Base-by-base conservation (phyloP, 2,888 invertebrate species). In the Eledone cirrhosa region DNA sequence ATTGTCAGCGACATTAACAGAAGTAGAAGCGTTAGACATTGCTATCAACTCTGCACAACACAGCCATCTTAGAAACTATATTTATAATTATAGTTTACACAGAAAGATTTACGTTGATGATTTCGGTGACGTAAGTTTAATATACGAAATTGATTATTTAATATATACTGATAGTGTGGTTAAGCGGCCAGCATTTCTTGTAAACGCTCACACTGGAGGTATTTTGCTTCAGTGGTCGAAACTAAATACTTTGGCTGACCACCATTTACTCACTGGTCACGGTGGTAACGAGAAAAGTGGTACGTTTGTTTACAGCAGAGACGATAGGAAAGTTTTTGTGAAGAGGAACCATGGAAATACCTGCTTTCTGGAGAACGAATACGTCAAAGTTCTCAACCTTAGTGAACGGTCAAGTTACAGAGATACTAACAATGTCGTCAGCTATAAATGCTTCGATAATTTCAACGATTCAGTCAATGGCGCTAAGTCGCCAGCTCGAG, bases 251-350 rank as follows among this genome's bases (percentile, higher is more conserved):
- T 41, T 41, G 5, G 82, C 83, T 16, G 80, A 76, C 19, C 31
- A 76, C 1, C 81, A 80, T 75, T 78, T 80, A 7, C 69, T 79
- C 41, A 69, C 79, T 27, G 63, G 80, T 27, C 78, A 78, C 33
- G 86, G 86, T 22, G 86, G 86, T 27, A 85, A 85, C 78, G 72
- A 47, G 13, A 84, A 85, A 72, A 79, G 78, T 48, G 86, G 85
- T 4, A 83, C 80, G 77, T 82, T 84, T 19, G 53, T 65, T 27
- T 86, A 84, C 65, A 82, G 84, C 11, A 77, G 83, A 14, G 41
- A 77, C 13, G 81, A 82, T 2, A 80, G 78, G 29, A 81, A 83
- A 63, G 78, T 84, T 13, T 77, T 79, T 22, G 77, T 82, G 2
- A 80, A 77, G 1, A 41, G 41, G 11, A 77, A 80, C 16, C 74